These are phyloP conservation scores for Cacoxenus indagator DNA, from an alignment of 2,888 invertebrate genomes.

Conservation along the genomic window DNA sequence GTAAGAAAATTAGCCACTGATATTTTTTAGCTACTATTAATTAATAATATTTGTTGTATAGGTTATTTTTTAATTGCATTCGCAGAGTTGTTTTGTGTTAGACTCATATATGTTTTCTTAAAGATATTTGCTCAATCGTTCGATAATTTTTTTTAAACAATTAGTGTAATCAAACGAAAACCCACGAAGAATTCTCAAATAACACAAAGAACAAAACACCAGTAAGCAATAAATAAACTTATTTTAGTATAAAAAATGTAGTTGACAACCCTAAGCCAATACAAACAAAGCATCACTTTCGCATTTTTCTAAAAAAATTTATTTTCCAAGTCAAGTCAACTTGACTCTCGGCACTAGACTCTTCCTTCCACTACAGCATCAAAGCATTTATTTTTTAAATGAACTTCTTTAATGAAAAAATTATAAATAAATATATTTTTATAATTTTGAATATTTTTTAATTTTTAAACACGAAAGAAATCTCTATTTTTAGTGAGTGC, in stretches of 20 bases:
- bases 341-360: background rate
- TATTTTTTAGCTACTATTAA: constrained; percentile 24
- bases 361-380: background rate
- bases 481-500: constrained; percentile 4
- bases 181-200: background rate
- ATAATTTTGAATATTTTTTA: constrained; percentile 6
- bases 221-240: background rate
- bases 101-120: background rate
- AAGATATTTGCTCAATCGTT: constrained; percentile 14
- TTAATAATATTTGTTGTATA: constrained; percentile 15
- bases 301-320: too few species aligned
- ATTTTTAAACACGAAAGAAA: constrained; percentile 6
- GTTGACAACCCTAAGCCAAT: background rate
- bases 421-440: background rate
- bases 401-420: background rate
- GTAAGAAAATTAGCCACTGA: constrained; percentile 48
- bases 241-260: background rate
- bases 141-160: background rate
- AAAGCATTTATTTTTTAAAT: constrained; percentile 13
- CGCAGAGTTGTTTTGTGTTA: constrained; percentile 7
- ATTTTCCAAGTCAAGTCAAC: too few species aligned
- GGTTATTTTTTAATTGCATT: background rate
- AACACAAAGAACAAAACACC: background rate
- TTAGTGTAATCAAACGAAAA: background rate
- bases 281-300: background rate